A percentile compares a stretch with the other conserved stretches of the same genome.
Evolutionary conservation across 1,140 invertebrate species (phyloP).

Genomic region (Portunus trituberculatus): DNA sequence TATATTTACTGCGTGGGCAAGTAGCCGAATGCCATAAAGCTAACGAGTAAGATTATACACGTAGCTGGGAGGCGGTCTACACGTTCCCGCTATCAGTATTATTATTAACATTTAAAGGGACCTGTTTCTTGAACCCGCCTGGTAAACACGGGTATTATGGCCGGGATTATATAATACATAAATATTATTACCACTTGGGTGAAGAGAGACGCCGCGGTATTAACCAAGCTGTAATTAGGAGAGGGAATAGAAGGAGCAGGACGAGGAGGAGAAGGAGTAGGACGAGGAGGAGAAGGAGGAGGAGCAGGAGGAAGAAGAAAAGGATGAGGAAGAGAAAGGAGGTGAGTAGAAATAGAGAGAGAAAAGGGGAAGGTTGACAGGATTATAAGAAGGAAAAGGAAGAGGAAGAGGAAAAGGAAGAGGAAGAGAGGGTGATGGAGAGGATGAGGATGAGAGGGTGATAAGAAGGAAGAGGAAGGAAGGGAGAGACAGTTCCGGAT

Average conservation of each 20-base stretch:
- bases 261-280: background rate
- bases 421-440: too few species aligned
- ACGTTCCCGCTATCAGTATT: background rate
- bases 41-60: background rate
- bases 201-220: background rate
- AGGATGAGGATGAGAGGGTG: background rate
- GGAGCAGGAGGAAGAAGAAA: background rate
- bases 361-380: too few species aligned
- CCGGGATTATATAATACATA: slow-evolving; percentile 6
- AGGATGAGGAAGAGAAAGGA: background rate
- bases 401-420: background rate
- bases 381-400: background rate
- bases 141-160: background rate
- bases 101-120: slow-evolving; percentile 6
- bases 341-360: background rate
- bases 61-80: background rate
- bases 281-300: background rate
- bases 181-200: slow-evolving; percentile 23
- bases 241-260: background rate
- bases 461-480: too few species aligned
- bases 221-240: slow-evolving; percentile 7
- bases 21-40: background rate
- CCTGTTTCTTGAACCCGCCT: slow-evolving; percentile 17
- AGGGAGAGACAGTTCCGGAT: too few species aligned
- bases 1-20: too few species aligned